Evolutionary conservation across 2,888 invertebrate species (phyloP).

Genomic region (Cosmia pyralina): DNA sequence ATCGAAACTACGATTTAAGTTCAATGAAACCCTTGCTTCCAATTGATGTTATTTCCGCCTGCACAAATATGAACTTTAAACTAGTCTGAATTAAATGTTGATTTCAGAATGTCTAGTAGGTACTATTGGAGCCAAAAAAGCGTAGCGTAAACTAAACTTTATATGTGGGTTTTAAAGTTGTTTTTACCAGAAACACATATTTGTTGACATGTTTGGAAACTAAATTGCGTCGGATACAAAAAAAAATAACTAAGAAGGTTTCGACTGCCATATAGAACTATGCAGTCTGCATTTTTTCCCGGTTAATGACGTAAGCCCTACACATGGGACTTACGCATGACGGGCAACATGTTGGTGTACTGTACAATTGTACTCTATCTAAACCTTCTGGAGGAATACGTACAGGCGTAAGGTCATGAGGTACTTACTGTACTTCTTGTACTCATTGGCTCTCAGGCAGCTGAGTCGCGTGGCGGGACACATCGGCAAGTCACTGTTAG

Average conservation of each 20-base stretch:
- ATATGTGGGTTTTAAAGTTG: not conserved
- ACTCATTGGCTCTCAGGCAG: slow-evolving; percentile 62
- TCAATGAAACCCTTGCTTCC: not conserved
- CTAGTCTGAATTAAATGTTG: not conserved
- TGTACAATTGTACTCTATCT: not conserved
- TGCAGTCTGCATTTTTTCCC: too few species aligned
- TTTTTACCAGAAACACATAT: not conserved
- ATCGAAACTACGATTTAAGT: not conserved
- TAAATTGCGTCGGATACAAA: not conserved
- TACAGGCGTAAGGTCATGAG: not conserved
- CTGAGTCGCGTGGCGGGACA: slow-evolving; percentile 71
- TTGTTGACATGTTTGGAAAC: not conserved
- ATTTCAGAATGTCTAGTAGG: not conserved
- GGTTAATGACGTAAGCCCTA: too few species aligned
- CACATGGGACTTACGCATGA: not conserved
- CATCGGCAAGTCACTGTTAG: slow-evolving; percentile 52
- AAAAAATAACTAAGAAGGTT: not conserved
- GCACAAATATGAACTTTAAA: not conserved
- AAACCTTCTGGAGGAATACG: not conserved
- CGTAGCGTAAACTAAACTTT: not conserved
- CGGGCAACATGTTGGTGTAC: not conserved
- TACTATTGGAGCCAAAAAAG: too few species aligned
- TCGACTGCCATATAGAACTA: too few species aligned
- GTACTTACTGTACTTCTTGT: slow-evolving; percentile 49
- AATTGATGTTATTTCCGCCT: not conserved